phyloP scores from a whole-genome alignment of 2,797 vertebrate species.

The Enteromius mattozi region DNA sequence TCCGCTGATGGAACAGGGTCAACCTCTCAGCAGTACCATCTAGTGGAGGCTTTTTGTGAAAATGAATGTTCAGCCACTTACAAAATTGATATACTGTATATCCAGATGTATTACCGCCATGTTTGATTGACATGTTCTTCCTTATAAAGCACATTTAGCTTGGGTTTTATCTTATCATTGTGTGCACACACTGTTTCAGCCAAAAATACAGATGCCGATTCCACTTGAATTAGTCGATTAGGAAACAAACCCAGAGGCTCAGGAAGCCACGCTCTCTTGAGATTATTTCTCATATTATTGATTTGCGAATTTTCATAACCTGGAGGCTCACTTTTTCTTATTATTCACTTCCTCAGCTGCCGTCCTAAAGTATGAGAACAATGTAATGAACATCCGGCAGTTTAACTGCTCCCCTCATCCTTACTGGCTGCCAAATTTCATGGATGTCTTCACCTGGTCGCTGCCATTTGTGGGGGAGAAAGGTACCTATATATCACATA shows the following conservation, averaged over 20 bases:
- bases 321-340: conserved; percentile 23
- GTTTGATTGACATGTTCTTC: not conserved
- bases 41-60: conserved; percentile 67
- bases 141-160: not conserved
- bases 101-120: not conserved
- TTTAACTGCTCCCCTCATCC: conserved; percentile 93
- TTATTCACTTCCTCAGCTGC: conserved; percentile 76
- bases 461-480: conserved; percentile 91
- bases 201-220: not conserved
- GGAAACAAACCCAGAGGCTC: conserved; percentile 35
- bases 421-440: conserved; percentile 92
- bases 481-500: conserved; percentile 69
- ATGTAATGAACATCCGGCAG: conserved; percentile 92
- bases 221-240: conserved; percentile 5
- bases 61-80: not conserved
- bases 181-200: not conserved
- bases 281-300: conserved; percentile 36
- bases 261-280: conserved; percentile 16
- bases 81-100: not conserved
- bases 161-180: not conserved
- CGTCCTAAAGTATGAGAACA: conserved; percentile 92
- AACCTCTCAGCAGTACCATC: conserved; percentile 71
- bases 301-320: conserved; percentile 19
- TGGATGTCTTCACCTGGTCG: conserved; percentile 93
- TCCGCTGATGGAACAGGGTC: conserved; percentile 78